Conservation (phyloP, 2,113 vertebrate species). For the Pristiophorus japonicus region DNA sequence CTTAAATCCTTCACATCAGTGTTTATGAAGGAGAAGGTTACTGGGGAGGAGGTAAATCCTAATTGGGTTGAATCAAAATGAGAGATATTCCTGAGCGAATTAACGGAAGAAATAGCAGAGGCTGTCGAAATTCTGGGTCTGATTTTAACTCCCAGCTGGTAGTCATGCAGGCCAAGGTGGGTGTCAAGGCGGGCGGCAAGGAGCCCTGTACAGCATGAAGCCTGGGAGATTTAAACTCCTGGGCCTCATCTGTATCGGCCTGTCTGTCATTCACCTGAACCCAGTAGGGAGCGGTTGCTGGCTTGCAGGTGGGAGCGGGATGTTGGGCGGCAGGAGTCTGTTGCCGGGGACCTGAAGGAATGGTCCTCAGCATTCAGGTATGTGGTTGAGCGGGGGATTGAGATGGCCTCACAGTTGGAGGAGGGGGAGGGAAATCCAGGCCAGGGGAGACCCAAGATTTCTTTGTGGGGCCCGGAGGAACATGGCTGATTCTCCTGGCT, state of each 20-base stretch:
- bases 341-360: not conserved
- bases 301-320: not conserved
- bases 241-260: not conserved
- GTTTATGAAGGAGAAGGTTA: not conserved
- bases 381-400: not conserved
- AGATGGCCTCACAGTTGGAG: not conserved
- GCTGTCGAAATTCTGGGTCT: not conserved
- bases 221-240: not conserved
- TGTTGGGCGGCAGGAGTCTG: not conserved
- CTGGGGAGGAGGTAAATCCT: not conserved
- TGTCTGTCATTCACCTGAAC: not conserved
- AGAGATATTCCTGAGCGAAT: not conserved
- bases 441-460: not conserved
- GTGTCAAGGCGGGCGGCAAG: not conserved
- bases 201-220: not conserved
- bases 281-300: no score
- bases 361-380: not conserved
- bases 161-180: no score
- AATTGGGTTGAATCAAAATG: not conserved
- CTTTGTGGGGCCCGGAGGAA: no score
- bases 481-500: not conserved
- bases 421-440: not conserved
- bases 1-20: not conserved
- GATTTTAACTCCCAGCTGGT: not conserved
- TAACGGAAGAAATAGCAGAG: not conserved